Base-by-base conservation (phyloP, 1,140 invertebrate species). In the Rhynchophorus ferrugineus region DNA sequence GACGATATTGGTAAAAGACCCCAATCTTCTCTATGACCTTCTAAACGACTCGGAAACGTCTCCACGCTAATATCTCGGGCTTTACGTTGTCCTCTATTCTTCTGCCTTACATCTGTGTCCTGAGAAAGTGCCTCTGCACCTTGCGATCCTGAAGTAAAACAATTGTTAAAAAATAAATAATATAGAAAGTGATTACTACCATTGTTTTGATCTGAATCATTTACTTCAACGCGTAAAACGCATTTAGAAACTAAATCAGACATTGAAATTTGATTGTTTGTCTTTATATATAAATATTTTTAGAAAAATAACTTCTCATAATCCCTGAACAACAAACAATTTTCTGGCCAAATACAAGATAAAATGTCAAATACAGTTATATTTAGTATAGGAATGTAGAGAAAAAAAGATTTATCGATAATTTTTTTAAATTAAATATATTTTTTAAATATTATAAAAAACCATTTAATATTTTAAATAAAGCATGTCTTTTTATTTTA, bases 41-140 rank as follows among this genome's bases (percentile, higher is more conserved):
- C 73, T 33, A 73, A 63, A 21, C 70, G 59, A 60, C 73, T 78
- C 11, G 76, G 74, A 58, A 80, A 82, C 36, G 79, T 84, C 64
- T 85, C 81, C 6, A 85, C 76, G 36, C 71, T 77, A 43, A 85
- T 82, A 50, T 83, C 75, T 24, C 73, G 71, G 1, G 76, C 64
- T 61, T 78, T 74, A 41, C 82, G 67, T 54, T 77, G 72, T 35
- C 43, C 53, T 14, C 51, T 50, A 16, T 13, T 39, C 46, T 58
- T 61, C 38, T 54, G 49, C 44, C 38, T 57, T 3, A 46, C 8
- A 22, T 54, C 55, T 14, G 16, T 8, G 8, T 50, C 46, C 44
- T 54, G 17, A 18, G 49, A 24, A 8, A 35, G 9, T 18, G 50
- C 56, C 7, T 59, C 54, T n/a, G 55, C 58, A 20, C 50, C 56